Percentiles rank a stretch among this genome's conserved stretches.
Conservation (phyloP, 2,888 invertebrate genomes). For the Macrophya annulata region DNA sequence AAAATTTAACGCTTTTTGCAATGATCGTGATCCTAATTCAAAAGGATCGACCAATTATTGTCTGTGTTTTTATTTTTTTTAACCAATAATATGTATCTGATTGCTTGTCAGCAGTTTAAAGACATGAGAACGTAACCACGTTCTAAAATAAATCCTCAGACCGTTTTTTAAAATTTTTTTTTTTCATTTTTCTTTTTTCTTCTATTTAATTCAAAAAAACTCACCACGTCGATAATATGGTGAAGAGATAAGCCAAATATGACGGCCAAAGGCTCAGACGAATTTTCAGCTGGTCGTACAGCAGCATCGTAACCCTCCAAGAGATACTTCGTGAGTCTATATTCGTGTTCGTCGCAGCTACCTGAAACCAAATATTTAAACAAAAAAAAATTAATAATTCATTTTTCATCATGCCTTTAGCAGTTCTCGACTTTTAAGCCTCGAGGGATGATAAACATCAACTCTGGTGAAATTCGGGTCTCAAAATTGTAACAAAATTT, state of each 20-base stretch:
- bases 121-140: neutral
- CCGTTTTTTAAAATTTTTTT: too few relatives aligned
- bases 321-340: conserved; percentile 86
- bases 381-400: neutral
- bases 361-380: conserved; percentile 4
- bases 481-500: neutral
- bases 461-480: neutral
- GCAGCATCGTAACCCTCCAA: conserved; percentile 90
- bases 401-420: neutral
- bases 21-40: too few relatives aligned
- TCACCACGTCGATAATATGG: conserved; percentile 93
- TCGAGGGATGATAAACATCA: neutral
- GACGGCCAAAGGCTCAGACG: conserved; percentile 88
- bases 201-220: conserved; percentile 70
- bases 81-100: neutral
- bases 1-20: too few relatives aligned
- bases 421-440: neutral
- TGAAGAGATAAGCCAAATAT: conserved; percentile 91
- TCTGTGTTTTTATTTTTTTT: neutral
- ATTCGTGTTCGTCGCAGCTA: conserved; percentile 86
- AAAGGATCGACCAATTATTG: neutral
- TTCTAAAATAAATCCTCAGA: neutral
- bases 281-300: conserved; percentile 89
- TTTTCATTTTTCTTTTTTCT: neutral
- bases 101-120: neutral